Base-by-base conservation (phyloP, 2,797 vertebrate species). In the Vespertilio murinus region DNA sequence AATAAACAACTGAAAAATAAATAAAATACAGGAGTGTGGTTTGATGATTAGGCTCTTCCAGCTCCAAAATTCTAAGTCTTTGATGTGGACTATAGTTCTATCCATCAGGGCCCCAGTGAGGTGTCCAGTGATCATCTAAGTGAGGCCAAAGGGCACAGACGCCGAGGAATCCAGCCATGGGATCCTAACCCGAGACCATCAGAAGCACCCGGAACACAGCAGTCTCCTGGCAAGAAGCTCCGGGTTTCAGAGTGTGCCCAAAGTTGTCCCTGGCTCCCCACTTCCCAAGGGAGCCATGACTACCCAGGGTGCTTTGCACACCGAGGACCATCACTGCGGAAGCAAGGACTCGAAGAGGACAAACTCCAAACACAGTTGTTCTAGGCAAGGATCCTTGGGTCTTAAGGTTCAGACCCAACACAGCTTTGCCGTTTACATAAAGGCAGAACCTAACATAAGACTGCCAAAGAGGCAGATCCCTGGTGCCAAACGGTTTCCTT, bases 401-500 rank as follows among this genome's bases (percentile, higher is more conserved):
- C 54, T 82, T 91, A 81, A 92, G 71, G 64, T 69, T 7, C 17
- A 81, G 49, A 69, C 22, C 59, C 85, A 54, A 92, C 40, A 75
- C 22, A 80, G 73, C 52, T 84, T 59, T 71, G 20, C 14, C 16
- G 22, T 86, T 82, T 69, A 82, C 25, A n/a, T 30, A 42, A 86
- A 94, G 38, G 28, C 49, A 94, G 49, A 33, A 74, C 4, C 65
- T 93, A 90, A 91, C 92, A 65, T 90, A 94, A 88, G 35, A 93
- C 86, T 79, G 89, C 83, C n/a, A 40, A 79, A 82, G 79, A 82
- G 70, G 35, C 47, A 91, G 47, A 61, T 91, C 14, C 40, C 87
- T 75, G 35, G 35, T 59, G 79, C 35, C 67, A 33, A 95, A 61
- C 25, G 22, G 28, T 38, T 95, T 81, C 71, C 61, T 82, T 59